Base-by-base conservation (phyloP, 1,140 invertebrate species). In the Ruditapes philippinarum region DNA sequence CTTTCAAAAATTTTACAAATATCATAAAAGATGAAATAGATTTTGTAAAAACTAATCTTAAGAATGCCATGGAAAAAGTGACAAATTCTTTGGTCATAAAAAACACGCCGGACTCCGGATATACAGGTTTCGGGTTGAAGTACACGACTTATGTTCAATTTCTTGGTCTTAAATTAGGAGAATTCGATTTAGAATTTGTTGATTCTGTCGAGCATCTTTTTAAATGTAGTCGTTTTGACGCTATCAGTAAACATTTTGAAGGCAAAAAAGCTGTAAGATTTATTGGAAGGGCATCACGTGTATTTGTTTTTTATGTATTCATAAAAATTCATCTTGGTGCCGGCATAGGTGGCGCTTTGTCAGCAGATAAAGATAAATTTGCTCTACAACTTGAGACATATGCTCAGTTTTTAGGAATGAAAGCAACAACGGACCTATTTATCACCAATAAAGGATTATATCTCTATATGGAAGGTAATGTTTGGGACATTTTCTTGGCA, bases 401-500 rank as follows among this genome's bases (percentile, higher is more conserved):
- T 33, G 42, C 60, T 0, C 36, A 19, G 0, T 54, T 89, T 12
- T 38, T 89, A 0, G 88, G 88, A 36, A 12, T 84, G 0, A 51
- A n/a, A 22, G 40, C 22, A 33, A 57, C 80, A 19, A 40, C 31
- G 11, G 82, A 85, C 42, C 0, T 86, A 4, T 78, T 90, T 36
- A 49, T 90, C 1, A 90, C 31, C 5, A 73, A 79, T 7, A 62
- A 45, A 14, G 74, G 82, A 0, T 49, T 90, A 38, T 86, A 73
- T 40, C 17, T 81, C 5, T 57, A 57, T 14, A 49, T 62, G 28
- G 89, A 90, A 74, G 89, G 89, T 9, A 90, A 80, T 62, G 22
- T 90, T 25, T 90, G 89, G 89, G 60, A 86, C 38, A 79, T 79
- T 7, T 83, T 84, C 49, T 31, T 89, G n/a, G 88, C 60, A 9